Percentiles rank a stretch among this genome's conserved stretches.
Conservation (phyloP, 2,888 invertebrate genomes). For the Cetonia aurata region DNA sequence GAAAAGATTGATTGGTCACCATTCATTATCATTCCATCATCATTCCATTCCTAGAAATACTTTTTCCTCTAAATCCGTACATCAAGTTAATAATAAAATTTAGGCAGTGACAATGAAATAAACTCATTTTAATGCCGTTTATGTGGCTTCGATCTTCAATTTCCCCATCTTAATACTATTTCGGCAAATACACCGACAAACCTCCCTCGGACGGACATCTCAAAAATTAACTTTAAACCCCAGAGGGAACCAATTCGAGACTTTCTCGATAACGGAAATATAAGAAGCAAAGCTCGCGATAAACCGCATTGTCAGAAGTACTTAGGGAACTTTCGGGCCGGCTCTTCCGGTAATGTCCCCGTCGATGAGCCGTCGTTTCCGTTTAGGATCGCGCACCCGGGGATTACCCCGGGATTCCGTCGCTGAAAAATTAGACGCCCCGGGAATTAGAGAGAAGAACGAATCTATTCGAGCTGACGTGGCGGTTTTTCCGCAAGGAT, state of each 20-base stretch:
- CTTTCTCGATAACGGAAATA: slow-evolving; percentile 8
- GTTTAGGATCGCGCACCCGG: slow-evolving; percentile 2
- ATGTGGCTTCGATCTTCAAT: no score
- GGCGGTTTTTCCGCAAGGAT: slow-evolving; percentile 36
- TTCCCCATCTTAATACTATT: no score
- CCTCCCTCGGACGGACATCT: no score
- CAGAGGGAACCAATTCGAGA: not conserved
- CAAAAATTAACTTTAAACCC: no score
- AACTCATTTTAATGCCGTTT: no score
- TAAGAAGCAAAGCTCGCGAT: slow-evolving; percentile 2
- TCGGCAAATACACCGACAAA: no score
- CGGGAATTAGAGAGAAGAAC: slow-evolving; percentile 46
- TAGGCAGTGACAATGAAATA: no score
- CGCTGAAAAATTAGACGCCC: slow-evolving; percentile 45
- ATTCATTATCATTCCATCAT: no score
- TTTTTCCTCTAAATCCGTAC: no score
- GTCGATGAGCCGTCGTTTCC: slow-evolving; percentile 25
- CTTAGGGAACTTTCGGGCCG: slow-evolving; percentile 12
- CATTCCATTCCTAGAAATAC: no score
- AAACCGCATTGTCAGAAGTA: slow-evolving; percentile 28
- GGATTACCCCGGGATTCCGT: slow-evolving; percentile 14
- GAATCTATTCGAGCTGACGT: slow-evolving; percentile 33
- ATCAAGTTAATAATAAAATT: no score
- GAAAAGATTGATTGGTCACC: no score
- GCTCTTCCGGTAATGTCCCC: slow-evolving; percentile 18